Percentiles rank a stretch among this genome's conserved stretches.
Conservation (phyloP, 2,888 invertebrate genomes). For the Silvanus unidentatus region DNA sequence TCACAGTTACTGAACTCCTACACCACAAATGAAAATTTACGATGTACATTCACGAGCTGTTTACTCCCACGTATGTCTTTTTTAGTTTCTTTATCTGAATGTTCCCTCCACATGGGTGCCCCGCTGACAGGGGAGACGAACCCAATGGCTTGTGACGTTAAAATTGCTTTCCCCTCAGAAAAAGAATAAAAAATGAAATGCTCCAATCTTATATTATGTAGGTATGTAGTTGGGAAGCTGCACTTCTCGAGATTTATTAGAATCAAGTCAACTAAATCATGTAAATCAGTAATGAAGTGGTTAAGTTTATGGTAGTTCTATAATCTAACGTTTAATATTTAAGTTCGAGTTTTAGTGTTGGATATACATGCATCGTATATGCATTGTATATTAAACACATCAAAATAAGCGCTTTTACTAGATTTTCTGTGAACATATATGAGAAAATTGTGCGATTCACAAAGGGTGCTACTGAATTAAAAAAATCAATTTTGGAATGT, state of each 20-base stretch:
- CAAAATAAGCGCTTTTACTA: too few relatives aligned
- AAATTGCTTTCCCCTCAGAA: constrained; percentile 1
- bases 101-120: constrained; percentile 8
- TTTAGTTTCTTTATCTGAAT: constrained; percentile 10
- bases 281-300: too few relatives aligned
- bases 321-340: constrained; percentile 11
- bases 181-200: too few relatives aligned
- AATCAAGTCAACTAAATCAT: too few relatives aligned
- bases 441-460: too few relatives aligned
- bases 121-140: not conserved
- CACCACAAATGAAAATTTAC: constrained; percentile 12
- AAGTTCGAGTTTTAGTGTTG: too few relatives aligned
- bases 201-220: too few relatives aligned
- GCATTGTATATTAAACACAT: too few relatives aligned
- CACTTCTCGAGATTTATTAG: not conserved
- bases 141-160: constrained; percentile 7
- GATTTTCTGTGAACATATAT: too few relatives aligned
- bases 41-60: constrained; percentile 7
- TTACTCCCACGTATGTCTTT: constrained; percentile 10
- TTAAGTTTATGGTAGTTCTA: not conserved
- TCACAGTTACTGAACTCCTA: constrained; percentile 1
- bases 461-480: too few relatives aligned
- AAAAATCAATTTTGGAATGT: too few relatives aligned
- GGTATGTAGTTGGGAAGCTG: not conserved
- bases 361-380: too few relatives aligned